These are phyloP conservation scores for Phragmatobia fuliginosa DNA, from an alignment of 2,888 invertebrate genomes.

Conservation along the genomic window DNA sequence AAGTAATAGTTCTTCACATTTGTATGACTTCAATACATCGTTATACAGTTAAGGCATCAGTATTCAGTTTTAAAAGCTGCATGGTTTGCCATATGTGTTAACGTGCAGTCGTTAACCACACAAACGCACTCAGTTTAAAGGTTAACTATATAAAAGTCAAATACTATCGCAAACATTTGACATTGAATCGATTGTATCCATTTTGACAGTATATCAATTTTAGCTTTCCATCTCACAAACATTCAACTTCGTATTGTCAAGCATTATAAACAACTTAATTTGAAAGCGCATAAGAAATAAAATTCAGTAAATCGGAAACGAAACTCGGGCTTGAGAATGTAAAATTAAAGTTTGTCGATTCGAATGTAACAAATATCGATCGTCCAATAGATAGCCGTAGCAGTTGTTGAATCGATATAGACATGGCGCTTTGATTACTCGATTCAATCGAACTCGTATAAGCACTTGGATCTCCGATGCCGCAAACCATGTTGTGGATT, in stretches of 20 bases:
- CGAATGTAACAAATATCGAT: slow-evolving; percentile 83
- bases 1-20: slow-evolving; percentile 25
- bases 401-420: slow-evolving; percentile 82
- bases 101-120: slow-evolving; percentile 61
- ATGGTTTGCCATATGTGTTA: slow-evolving; percentile 64
- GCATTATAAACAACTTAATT: slow-evolving; percentile 30
- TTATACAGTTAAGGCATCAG: slow-evolving; percentile 43
- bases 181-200: slow-evolving; percentile 76
- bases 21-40: slow-evolving; percentile 43
- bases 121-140: slow-evolving; percentile 61
- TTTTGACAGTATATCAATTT: slow-evolving; percentile 83
- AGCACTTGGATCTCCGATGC: slow-evolving; percentile 63
- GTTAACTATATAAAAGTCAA: slow-evolving; percentile 71
- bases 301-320: slow-evolving; percentile 40
- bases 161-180: slow-evolving; percentile 78
- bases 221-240: slow-evolving; percentile 60
- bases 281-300: slow-evolving; percentile 42
- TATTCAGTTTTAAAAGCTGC: slow-evolving; percentile 55
- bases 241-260: neutral
- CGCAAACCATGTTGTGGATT: slow-evolving; percentile 69
- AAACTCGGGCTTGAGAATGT: slow-evolving; percentile 52
- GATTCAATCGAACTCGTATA: slow-evolving; percentile 80
- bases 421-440: slow-evolving; percentile 84
- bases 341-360: slow-evolving; percentile 66
- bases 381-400: slow-evolving; percentile 77